Base-by-base conservation (phyloP, 1,140 invertebrate genomes). In the Drosophila subobscura region DNA sequence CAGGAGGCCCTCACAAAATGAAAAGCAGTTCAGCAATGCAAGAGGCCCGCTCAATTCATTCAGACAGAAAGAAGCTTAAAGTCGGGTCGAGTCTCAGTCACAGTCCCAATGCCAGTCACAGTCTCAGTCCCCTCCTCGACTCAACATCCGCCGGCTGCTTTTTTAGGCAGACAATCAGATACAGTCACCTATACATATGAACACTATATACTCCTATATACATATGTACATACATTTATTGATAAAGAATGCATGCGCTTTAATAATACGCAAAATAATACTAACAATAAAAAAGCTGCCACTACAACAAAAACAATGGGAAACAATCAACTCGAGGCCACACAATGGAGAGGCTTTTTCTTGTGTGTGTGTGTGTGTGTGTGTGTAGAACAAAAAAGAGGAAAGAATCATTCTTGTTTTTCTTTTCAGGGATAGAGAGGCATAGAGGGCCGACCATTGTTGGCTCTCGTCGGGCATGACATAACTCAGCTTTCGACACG, bases 221-320 rank as follows among this genome's bases (percentile, higher is more conserved):
- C 1, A 1, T 20, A 20, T 20, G 16, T 20, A 20, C 16, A 20
- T 20, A 20, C 16, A 20, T 20, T 20, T 20, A 72, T 86, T 67
- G 77, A 77, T 81, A 71, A 72, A 71, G 81, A 85, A 71, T 85
- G 81, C 70, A 81, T 71, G 77, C 77, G 73, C 81, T 85, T 75
- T 85, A 86, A 81, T 86, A 86, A 81, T 63, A 75, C 83, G 73
- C 68, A 86, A 80, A 85, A 84, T 85, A 86, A 85, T 86, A 81
- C 64, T 33, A 47, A 64, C 56, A 68, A 68, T 68, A 68, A 80
- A 74, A 57, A 78, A 75, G 50, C 52, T 50, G 72, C 47, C 42
- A 52, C 27, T 60, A 77, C 46, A 57, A 46, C 54, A 66, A 41
- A 57, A 72, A 66, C 55, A 59, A 67, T 46, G 74, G 58, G 59